These are phyloP conservation scores for Pangasius larnaudii DNA, from an alignment of 2,797 vertebrate species.

Conservation along the genomic window DNA sequence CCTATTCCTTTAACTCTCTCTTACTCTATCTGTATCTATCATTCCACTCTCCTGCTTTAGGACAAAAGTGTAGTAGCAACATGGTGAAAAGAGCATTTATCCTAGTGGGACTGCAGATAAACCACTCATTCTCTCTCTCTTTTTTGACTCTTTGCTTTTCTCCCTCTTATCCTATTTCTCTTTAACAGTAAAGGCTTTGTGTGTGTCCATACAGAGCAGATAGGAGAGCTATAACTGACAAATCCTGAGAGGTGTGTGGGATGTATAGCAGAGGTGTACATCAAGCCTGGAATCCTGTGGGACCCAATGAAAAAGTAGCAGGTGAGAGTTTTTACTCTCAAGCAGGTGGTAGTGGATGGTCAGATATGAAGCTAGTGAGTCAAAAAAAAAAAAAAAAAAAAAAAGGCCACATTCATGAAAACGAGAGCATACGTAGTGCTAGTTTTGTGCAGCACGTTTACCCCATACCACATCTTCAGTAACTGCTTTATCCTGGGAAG, in stretches of 20 bases:
- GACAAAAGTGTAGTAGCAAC: conserved; percentile 70
- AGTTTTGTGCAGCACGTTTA: neutral
- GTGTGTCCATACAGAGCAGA: conserved; percentile 44
- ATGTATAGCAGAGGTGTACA: conserved; percentile 1
- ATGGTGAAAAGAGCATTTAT: conserved; percentile 72
- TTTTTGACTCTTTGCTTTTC: neutral
- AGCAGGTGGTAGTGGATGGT: conserved; percentile 1
- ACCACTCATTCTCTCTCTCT: conserved; percentile 54
- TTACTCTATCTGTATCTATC: neutral
- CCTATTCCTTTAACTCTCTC: neutral
- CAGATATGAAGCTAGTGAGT: neutral
- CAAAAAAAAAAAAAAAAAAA: neutral
- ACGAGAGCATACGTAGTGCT: neutral
- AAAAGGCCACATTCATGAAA: conserved; percentile 49
- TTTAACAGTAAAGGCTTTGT: conserved; percentile 12
- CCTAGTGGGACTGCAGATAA: conserved; percentile 68
- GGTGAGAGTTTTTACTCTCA: neutral
- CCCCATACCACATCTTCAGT: neutral
- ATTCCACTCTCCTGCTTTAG: conserved; percentile 49
- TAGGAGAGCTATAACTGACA: conserved; percentile 54
- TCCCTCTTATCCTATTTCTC: neutral
- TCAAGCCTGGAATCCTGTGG: neutral
- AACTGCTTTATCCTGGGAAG: neutral
- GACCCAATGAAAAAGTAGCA: neutral
- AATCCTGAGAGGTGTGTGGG: conserved; percentile 49